These are phyloP conservation scores for Parnassius smintheus DNA, from an alignment of 2,888 invertebrate species.

Conservation along the genomic window DNA sequence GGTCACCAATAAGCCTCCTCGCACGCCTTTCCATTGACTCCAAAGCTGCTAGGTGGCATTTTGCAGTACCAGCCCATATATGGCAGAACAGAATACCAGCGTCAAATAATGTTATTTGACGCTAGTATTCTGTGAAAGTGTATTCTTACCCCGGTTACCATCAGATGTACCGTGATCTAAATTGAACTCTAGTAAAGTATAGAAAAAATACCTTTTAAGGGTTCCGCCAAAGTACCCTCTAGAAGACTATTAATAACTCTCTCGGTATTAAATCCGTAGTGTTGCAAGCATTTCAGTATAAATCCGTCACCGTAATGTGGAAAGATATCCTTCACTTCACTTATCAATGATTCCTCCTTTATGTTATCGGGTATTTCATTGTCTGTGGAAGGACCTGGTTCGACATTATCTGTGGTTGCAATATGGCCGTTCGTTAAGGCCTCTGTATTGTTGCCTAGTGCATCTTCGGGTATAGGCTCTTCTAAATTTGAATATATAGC, in stretches of 20 bases:
- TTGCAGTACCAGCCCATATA: no score
- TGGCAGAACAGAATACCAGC: no score
- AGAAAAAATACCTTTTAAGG: constrained; percentile 51
- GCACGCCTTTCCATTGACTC: no score
- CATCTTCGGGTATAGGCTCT: constrained; percentile 54
- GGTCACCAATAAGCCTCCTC: no score
- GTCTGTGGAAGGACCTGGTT: constrained; percentile 43
- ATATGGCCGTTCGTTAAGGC: constrained; percentile 50
- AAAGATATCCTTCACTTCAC: constrained; percentile 87
- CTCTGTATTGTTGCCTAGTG: constrained; percentile 27
- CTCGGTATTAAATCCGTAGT: constrained; percentile 88
- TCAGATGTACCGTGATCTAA: no score
- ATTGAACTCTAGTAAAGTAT: no score
- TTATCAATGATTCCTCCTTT: constrained; percentile 76
- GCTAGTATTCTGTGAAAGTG: no score
- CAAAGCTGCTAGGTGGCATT: no score
- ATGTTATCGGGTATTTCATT: constrained; percentile 67
- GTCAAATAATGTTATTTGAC: no score
- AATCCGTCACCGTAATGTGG: constrained; percentile 91
- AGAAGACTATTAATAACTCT: constrained; percentile 91
- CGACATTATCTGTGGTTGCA: constrained; percentile 39
- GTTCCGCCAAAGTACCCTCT: constrained; percentile 82
- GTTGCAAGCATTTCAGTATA: constrained; percentile 86
- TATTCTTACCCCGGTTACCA: no score
- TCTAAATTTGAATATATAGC: constrained; percentile 74